Percentiles rank a stretch among this genome's conserved stretches.
Evolutionary conservation across 1,140 invertebrate genomes (phyloP).

Genomic region (Caenorhabditis remanei): DNA sequence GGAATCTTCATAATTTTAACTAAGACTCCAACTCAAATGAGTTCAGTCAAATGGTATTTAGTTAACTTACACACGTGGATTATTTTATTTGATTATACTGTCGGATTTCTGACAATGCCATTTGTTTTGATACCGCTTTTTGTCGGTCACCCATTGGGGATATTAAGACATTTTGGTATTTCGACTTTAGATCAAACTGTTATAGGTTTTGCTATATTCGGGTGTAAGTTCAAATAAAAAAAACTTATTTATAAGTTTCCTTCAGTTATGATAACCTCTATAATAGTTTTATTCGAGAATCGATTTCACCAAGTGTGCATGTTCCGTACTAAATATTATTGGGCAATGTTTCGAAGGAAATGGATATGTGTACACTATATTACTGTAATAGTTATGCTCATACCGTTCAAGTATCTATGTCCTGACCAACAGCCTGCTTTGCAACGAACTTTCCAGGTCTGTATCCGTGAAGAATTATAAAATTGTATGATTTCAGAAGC

Average conservation of each 20-base stretch:
- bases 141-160: background rate
- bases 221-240: background rate
- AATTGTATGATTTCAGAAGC: background rate
- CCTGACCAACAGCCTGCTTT: background rate
- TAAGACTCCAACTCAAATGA: slow-evolving; percentile 2
- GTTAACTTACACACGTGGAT: background rate
- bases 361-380: background rate
- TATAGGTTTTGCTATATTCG: background rate
- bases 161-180: background rate
- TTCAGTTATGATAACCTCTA: background rate
- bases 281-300: background rate
- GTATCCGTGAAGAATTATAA: too few species aligned
- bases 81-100: background rate
- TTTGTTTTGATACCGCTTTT: background rate
- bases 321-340: background rate
- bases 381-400: background rate
- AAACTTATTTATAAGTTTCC: background rate
- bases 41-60: background rate
- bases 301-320: background rate
- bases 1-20: background rate
- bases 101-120: background rate
- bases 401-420: background rate
- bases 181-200: background rate
- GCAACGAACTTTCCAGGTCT: background rate
- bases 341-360: background rate